These are phyloP conservation scores for Isoperla grammatica DNA, from an alignment of 2,888 invertebrate genomes.

Conservation along the genomic window DNA sequence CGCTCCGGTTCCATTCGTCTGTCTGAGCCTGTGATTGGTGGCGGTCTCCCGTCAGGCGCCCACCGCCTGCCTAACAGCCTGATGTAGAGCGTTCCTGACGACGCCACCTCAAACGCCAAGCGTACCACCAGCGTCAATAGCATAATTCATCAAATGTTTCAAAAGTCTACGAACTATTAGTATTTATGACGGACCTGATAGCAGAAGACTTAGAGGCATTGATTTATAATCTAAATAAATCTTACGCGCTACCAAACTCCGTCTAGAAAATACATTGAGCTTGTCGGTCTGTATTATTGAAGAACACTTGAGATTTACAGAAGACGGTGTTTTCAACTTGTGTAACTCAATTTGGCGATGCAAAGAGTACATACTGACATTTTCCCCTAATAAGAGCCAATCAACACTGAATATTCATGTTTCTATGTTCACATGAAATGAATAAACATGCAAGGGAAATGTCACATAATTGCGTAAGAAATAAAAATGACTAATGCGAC, in stretches of 20 bases:
- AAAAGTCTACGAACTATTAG: constrained; percentile 9
- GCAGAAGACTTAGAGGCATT: constrained; percentile 8
- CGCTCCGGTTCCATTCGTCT: constrained; percentile 22
- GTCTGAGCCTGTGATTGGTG: constrained; percentile 31
- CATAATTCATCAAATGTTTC: constrained; percentile 5
- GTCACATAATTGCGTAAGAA: too few relatives aligned
- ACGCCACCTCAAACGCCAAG: background rate
- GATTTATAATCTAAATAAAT: constrained; percentile 14
- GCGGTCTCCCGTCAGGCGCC: constrained; percentile 30
- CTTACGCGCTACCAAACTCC: background rate
- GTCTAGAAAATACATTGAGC: too few relatives aligned
- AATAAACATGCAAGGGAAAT: too few relatives aligned
- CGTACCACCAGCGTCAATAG: background rate
- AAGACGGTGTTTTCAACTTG: too few relatives aligned
- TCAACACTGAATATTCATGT: too few relatives aligned
- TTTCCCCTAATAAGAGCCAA: too few relatives aligned
- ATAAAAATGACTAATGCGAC: too few relatives aligned
- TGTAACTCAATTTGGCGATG: too few relatives aligned
- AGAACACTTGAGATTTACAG: too few relatives aligned
- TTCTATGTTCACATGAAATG: too few relatives aligned
- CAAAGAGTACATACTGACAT: too few relatives aligned
- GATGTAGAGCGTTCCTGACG: constrained; percentile 17
- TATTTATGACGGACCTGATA: constrained; percentile 15
- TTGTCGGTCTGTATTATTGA: too few relatives aligned
- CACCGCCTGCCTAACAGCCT: constrained; percentile 29